phyloP scores from a whole-genome alignment of 2,113 vertebrate species.

The Ictalurus punctatus region DNA sequence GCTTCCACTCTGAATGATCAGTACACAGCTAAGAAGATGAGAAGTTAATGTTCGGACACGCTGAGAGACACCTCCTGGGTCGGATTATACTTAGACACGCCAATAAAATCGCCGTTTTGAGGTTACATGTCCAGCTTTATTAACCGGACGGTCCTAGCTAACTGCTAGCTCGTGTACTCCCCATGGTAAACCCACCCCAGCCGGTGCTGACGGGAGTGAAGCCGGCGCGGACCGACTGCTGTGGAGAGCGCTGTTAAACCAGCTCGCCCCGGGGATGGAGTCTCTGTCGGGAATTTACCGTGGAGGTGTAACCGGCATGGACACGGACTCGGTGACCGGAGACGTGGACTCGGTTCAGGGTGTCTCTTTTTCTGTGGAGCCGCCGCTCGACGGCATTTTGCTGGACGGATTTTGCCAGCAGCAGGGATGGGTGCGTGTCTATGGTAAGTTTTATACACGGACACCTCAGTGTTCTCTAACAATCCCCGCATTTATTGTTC shows the following conservation, averaged over 20 bases:
- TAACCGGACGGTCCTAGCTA: not conserved
- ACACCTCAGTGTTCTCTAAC: not conserved
- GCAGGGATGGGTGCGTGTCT: constrained; percentile 89
- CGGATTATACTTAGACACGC: not conserved
- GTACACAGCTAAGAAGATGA: too few species aligned
- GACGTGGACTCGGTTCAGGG: constrained; percentile 77
- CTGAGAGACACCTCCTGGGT: not conserved
- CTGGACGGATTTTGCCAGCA: constrained; percentile 86
- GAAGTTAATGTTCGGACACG: not conserved
- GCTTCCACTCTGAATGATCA: not conserved
- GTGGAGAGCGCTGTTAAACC: constrained; percentile 52
- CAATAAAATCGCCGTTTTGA: not conserved
- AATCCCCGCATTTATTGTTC: not conserved
- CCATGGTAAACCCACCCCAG: not conserved
- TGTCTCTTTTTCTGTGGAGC: constrained; percentile 71
- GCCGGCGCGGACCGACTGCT: not conserved
- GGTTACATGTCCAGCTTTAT: not conserved
- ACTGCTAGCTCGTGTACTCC: not conserved
- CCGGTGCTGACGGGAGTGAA: not conserved
- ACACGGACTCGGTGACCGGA: constrained; percentile 75
- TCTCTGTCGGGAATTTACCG: constrained; percentile 64
- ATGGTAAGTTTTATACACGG: constrained; percentile 75
- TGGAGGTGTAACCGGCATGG: constrained; percentile 70
- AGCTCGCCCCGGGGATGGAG: constrained; percentile 54
- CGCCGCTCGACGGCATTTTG: constrained; percentile 79